Base-by-base conservation (phyloP, 2,113 vertebrate genomes). In the Abramis brama region DNA sequence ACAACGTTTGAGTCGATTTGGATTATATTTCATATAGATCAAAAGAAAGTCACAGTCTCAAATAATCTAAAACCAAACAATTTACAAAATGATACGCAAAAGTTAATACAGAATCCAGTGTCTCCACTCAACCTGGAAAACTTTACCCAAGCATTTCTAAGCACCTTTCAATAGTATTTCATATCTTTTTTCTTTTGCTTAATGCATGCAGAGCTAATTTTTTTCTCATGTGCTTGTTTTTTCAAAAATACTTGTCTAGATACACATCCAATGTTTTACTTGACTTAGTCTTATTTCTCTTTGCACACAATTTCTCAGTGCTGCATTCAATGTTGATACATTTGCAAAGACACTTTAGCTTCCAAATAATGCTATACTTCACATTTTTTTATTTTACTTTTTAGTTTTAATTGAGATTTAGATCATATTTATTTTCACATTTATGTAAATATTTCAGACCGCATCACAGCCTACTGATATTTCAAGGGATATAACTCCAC, bases 101-200 rank as follows among this genome's bases (percentile, higher is more conserved):
- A 59, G 66, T 13, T 60, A 30, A 50, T 30, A 71, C 12, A 87
- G 6, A 79, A 79, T 33, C 9, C 30, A 85, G 64, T 23, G 60
- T 64, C 43, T 83, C 25, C 68, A 5, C 25, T 79, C 21, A 85
- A 83, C 80, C 74, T 39, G 75, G 76, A 82, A 79, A 79, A 79
- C 36, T 52, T 57, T 19, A 77, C 17, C 36, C 77, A 57, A 83
- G 43, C 45, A 55, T 36, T 66, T 78, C 60, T 66, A 79, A 82
- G 79, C 82, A 84, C 83, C 78, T 78, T 75, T 85, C 73, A 62
- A 15, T 64, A 71, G 0, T 86, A 83, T 19, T 52, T 60, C 27
- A 43, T 83, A 7, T 84, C 57, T 25, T 88, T 88, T 77, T 85
- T 59, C 80, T 62, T 10, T 64, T 78, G 73, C 66, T 52, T 50